These are phyloP conservation scores for Speoplatyrhinus poulsoni DNA, from an alignment of 2,113 vertebrate genomes.

Conservation along the genomic window DNA sequence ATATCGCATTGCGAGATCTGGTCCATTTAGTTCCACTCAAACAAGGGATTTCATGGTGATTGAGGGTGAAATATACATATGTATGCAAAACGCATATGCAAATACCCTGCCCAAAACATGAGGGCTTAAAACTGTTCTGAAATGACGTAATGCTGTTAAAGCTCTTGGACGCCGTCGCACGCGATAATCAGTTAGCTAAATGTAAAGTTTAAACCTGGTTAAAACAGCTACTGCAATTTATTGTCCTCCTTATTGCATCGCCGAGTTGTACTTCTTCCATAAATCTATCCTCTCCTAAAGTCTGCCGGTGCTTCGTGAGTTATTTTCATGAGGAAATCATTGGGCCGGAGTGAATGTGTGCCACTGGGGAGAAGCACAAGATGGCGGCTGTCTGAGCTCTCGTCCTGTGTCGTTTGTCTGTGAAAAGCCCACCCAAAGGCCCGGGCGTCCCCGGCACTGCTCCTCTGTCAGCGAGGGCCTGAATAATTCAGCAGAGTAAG, in stretches of 20 bases:
- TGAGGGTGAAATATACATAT: no score
- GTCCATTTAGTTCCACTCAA: no score
- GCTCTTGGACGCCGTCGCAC: no score
- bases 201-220: no score
- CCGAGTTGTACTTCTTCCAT: slow-evolving; percentile 2
- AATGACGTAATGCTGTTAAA: no score
- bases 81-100: no score
- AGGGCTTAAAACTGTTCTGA: no score
- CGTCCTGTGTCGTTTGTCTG: slow-evolving; percentile 50
- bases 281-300: slow-evolving; percentile 12
- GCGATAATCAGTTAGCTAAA: no score
- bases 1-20: no score
- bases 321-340: slow-evolving; percentile 25
- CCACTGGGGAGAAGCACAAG: slow-evolving; percentile 30
- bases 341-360: slow-evolving; percentile 24
- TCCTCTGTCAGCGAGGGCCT: slow-evolving; percentile 47
- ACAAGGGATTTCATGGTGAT: no score
- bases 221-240: not conserved
- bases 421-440: slow-evolving; percentile 54
- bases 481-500: slow-evolving; percentile 64
- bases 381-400: slow-evolving; percentile 23
- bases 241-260: not conserved
- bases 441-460: slow-evolving; percentile 18
- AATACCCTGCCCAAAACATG: no score
- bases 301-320: slow-evolving; percentile 36